Evolutionary conservation across 2,888 invertebrate species (phyloP).

Genomic region (Eurois occulta): DNA sequence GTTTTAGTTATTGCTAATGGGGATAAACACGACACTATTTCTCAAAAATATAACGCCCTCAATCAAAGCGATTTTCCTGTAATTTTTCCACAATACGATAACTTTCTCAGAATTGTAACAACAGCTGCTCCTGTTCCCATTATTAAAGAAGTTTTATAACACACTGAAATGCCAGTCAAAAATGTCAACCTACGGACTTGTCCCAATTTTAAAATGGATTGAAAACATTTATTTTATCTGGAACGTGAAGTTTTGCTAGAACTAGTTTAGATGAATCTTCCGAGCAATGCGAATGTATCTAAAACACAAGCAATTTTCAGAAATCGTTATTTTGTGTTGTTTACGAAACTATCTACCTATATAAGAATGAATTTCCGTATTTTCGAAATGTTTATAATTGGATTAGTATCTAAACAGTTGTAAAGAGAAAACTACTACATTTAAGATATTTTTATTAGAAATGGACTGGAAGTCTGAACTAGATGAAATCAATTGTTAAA

Average conservation of each 20-base stretch:
- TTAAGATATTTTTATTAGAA: background rate
- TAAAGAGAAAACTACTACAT: background rate
- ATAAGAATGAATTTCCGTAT: background rate
- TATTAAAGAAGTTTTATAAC: slow-evolving; percentile 66
- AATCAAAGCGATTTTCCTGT: slow-evolving; percentile 34
- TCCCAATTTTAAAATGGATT: slow-evolving; percentile 62
- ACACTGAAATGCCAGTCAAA: slow-evolving; percentile 61
- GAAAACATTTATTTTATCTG: slow-evolving; percentile 68
- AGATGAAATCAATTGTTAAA: background rate
- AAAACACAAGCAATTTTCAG: background rate
- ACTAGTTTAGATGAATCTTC: slow-evolving; percentile 2
- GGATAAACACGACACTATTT: slow-evolving; percentile 1
- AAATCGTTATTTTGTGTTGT: background rate
- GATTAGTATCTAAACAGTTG: background rate
- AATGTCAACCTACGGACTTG: slow-evolving; percentile 67
- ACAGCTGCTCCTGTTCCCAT: slow-evolving; percentile 65
- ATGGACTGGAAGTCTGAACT: background rate
- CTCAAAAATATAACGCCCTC: slow-evolving; percentile 8
- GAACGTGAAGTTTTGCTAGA: slow-evolving; percentile 66
- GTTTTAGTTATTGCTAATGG: slow-evolving; percentile 3
- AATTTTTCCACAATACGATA: slow-evolving; percentile 40
- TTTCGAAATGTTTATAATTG: background rate
- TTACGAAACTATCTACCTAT: background rate
- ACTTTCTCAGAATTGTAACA: slow-evolving; percentile 57
- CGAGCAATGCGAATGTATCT: background rate